Evolutionary conservation across 2,113 vertebrate genomes (phyloP).

Genomic region (Cavia aperea): DNA sequence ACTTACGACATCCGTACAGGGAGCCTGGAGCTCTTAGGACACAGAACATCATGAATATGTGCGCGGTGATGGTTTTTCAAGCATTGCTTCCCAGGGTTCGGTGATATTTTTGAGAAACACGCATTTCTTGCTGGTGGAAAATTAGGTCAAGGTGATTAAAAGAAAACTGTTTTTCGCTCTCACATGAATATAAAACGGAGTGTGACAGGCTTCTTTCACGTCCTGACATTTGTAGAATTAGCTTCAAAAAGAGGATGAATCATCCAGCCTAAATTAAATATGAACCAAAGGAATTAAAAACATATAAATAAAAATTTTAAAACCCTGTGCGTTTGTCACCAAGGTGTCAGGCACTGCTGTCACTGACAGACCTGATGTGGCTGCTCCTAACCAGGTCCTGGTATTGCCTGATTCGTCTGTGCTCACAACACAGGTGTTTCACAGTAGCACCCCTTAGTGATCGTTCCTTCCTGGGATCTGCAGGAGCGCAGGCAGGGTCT

Average conservation of each 20-base stretch:
- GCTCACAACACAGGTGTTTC: neutral
- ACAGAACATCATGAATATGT: neutral
- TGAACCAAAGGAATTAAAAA: neutral
- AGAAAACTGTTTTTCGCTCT: slow-evolving; percentile 6
- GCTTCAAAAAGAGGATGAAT: neutral
- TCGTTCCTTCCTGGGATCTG: accelerated
- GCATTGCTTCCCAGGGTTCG: neutral
- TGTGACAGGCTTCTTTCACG: neutral
- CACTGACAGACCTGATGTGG: neutral
- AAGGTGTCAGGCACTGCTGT: too few species aligned
- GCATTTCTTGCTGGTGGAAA: slow-evolving; percentile 14
- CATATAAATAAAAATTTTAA: neutral
- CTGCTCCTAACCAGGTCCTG: neutral
- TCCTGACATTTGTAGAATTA: neutral
- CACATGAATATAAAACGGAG: neutral
- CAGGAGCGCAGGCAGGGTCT: neutral
- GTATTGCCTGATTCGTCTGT: neutral
- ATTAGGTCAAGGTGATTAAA: slow-evolving; percentile 43
- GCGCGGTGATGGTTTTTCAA: neutral
- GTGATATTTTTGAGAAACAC: slow-evolving; percentile 7
- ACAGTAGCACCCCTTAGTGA: neutral
- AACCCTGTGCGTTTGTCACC: neutral
- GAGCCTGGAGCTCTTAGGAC: neutral
- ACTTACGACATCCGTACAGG: accelerated
- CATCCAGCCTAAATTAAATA: neutral